Percentiles rank a stretch among this genome's conserved stretches.
These are phyloP conservation scores for Aphis craccivora DNA, from an alignment of 1,140 invertebrate species.

Conservation along the genomic window DNA sequence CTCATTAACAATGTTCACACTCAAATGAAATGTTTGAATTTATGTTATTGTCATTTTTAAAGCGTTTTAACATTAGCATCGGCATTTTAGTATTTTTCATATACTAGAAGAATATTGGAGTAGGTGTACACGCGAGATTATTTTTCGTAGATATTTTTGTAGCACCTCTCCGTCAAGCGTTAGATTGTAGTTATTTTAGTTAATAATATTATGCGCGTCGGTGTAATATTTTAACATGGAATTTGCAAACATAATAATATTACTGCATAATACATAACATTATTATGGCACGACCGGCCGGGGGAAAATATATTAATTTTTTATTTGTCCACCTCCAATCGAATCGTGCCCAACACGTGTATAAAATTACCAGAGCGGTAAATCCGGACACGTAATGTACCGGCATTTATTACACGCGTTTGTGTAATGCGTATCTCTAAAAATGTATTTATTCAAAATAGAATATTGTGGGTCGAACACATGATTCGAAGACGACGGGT, in stretches of 20 bases:
- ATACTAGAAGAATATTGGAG: background rate
- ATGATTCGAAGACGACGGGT: background rate
- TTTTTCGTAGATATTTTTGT: background rate
- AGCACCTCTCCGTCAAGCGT: background rate
- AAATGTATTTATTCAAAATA: conserved; percentile 1
- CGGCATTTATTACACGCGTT: background rate
- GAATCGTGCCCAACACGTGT: background rate
- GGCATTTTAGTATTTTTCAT: background rate
- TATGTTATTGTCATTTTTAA: background rate
- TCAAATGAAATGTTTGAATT: background rate
- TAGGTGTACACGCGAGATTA: background rate
- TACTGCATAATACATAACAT: background rate
- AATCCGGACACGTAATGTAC: background rate
- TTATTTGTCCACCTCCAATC: background rate
- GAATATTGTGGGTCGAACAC: background rate
- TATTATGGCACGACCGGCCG: background rate
- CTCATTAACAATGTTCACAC: background rate
- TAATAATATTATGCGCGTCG: background rate
- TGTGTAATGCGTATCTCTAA: background rate
- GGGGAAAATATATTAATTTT: background rate
- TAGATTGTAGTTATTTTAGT: background rate
- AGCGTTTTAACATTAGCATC: background rate
- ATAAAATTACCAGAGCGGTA: background rate
- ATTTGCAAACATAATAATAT: background rate
- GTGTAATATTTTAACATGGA: background rate